phyloP scores from a whole-genome alignment of 2,888 invertebrate genomes.

The Idaea biselata region DNA sequence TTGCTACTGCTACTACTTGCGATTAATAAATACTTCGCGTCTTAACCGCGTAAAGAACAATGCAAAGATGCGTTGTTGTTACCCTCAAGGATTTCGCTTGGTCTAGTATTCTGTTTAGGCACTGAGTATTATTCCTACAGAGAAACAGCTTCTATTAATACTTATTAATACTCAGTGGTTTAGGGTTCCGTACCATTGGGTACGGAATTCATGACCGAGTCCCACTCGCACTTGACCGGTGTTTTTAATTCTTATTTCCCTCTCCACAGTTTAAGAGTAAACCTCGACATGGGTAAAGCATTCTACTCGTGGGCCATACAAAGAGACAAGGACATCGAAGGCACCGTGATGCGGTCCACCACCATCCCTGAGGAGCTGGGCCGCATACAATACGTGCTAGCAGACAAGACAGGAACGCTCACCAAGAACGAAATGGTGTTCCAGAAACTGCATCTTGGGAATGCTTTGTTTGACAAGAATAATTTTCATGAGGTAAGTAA shows the following conservation, averaged over 20 bases:
- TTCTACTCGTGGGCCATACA: constrained; percentile 99
- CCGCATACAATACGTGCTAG: constrained; percentile 96
- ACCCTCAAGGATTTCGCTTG: too few relatives aligned
- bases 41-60: too few relatives aligned
- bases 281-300: constrained; percentile 99
- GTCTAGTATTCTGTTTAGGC: too few relatives aligned
- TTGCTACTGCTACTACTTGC: too few relatives aligned
- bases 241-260: not conserved
- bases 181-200: too few relatives aligned
- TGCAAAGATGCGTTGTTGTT: too few relatives aligned
- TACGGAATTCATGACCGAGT: too few relatives aligned
- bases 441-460: constrained; percentile 96
- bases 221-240: too few relatives aligned
- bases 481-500: constrained; percentile 88
- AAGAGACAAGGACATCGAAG: constrained; percentile 94
- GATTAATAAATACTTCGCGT: too few relatives aligned
- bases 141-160: too few relatives aligned
- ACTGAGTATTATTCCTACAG: too few relatives aligned
- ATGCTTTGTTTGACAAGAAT: constrained; percentile 93
- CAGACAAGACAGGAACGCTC: constrained; percentile 98
- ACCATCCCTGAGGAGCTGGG: constrained; percentile 99
- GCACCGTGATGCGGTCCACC: constrained; percentile 97
- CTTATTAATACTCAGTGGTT: too few relatives aligned
- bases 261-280: constrained; percentile 91
- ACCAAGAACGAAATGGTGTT: constrained; percentile 99